These are phyloP conservation scores for Neosilurus mollespiculum DNA, from an alignment of 2,797 vertebrate species.

Conservation along the genomic window DNA sequence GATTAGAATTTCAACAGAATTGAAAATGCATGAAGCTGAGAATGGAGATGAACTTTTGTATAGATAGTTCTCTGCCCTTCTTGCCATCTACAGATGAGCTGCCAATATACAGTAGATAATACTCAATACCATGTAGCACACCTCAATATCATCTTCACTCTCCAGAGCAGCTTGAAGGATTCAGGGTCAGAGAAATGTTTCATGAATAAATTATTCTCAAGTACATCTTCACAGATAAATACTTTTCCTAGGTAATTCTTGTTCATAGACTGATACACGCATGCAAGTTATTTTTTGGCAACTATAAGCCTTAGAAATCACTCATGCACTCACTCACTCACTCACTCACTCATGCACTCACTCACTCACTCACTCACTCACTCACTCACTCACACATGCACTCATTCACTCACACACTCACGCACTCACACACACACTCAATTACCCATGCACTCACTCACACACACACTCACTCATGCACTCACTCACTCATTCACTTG, in stretches of 20 bases:
- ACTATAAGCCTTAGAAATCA: background rate
- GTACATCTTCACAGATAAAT: background rate
- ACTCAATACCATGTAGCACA: background rate
- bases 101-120: background rate
- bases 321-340: no score
- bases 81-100: background rate
- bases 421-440: no score
- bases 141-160: background rate
- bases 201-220: constrained; percentile 9
- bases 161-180: background rate
- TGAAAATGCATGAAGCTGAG: background rate
- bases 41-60: background rate
- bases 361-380: no score
- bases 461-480: no score
- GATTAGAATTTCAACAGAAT: background rate
- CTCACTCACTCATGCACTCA: no score
- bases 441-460: no score
- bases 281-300: background rate
- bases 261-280: background rate
- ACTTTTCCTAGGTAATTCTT: background rate
- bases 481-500: no score
- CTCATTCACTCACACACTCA: no score
- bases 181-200: background rate
- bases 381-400: no score
- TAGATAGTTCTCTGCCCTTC: background rate